Evolutionary conservation across 2,888 invertebrate genomes (phyloP).

Genomic region (Lepidocyrtinus sp.): DNA sequence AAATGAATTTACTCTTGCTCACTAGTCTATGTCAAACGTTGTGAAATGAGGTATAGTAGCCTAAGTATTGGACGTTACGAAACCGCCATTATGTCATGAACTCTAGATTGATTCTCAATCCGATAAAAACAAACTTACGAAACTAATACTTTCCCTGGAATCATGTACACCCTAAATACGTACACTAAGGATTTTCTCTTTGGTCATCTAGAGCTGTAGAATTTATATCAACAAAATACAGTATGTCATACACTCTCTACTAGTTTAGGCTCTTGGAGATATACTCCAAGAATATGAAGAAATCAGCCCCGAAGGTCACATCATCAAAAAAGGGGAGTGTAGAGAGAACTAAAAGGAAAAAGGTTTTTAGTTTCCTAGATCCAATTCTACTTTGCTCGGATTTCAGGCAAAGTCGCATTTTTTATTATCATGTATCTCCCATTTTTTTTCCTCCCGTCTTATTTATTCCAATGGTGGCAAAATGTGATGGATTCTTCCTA

Average conservation of each 20-base stretch:
- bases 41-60: conserved; percentile 4
- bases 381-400: background rate
- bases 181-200: no score
- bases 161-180: no score
- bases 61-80: background rate
- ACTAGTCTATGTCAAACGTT: background rate
- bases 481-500: background rate
- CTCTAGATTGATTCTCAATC: conserved; percentile 3
- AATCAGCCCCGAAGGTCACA: background rate
- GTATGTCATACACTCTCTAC: no score
- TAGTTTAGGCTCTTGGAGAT: no score
- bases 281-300: background rate
- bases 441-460: background rate
- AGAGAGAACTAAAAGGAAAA: background rate
- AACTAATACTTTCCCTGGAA: no score
- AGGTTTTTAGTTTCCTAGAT: background rate
- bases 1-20: conserved; percentile 11
- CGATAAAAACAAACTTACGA: no score
- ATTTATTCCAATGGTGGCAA: background rate
- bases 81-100: conserved; percentile 11
- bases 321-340: background rate
- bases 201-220: no score
- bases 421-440: conserved; percentile 8
- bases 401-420: background rate
- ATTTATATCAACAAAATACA: no score